phyloP scores from a whole-genome alignment of 2,113 vertebrate genomes.

The Brienomyrus brachyistius region DNA sequence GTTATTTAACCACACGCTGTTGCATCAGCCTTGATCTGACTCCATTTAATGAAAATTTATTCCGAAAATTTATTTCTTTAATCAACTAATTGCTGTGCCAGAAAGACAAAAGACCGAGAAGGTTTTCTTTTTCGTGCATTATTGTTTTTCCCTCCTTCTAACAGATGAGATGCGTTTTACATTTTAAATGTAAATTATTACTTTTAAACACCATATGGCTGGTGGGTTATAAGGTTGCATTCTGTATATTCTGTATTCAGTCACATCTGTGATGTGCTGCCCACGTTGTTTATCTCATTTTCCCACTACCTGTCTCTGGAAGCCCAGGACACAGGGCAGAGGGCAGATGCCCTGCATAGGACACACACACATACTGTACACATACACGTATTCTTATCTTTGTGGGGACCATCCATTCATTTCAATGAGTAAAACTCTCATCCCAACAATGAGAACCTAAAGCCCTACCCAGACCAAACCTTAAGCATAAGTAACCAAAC shows the following conservation, averaged over 20 bases:
- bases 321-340: background rate
- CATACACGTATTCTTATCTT: background rate
- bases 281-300: background rate
- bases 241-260: background rate
- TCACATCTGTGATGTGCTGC: background rate
- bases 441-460: background rate
- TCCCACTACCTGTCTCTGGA: background rate
- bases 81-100: background rate
- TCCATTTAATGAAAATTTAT: constrained; percentile 8
- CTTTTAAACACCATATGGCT: background rate
- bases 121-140: background rate
- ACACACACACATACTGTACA: background rate
- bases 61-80: background rate
- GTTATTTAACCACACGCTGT: background rate
- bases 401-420: background rate
- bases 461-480: background rate
- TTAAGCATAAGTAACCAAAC: background rate
- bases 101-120: background rate
- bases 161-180: background rate
- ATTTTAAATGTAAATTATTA: background rate
- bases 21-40: background rate
- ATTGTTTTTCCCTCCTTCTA: background rate
- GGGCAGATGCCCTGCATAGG: background rate
- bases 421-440: background rate
- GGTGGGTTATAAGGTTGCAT: background rate